Evolutionary conservation across 2,113 vertebrate genomes (phyloP).

Genomic region (Notothenia rossii): DNA sequence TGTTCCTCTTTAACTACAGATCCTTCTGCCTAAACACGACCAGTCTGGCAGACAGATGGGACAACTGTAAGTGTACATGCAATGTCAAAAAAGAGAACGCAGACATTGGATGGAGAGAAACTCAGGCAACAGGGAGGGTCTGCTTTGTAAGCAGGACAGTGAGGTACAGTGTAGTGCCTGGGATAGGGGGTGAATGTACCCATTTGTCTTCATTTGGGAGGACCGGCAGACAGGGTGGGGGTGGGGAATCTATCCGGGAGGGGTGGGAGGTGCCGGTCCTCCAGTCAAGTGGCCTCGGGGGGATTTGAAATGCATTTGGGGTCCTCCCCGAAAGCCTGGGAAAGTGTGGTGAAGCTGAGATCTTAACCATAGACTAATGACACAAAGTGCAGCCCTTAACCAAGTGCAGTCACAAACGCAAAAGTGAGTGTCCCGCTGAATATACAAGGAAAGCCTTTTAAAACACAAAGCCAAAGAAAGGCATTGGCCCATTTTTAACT

Average conservation of each 20-base stretch:
- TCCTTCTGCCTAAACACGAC: constrained; percentile 46
- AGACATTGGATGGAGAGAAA: constrained; percentile 61
- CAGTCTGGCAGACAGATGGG: constrained; percentile 41
- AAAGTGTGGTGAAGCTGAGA: constrained; percentile 79
- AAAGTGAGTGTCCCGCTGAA: constrained; percentile 64
- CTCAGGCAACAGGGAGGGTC: constrained; percentile 57
- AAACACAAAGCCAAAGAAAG: constrained; percentile 47
- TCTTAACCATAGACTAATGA: constrained; percentile 81
- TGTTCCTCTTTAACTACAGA: constrained; percentile 32
- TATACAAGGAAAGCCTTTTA: constrained; percentile 68
- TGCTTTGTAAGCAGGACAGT: constrained; percentile 79
- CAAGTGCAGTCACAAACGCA: constrained; percentile 51
- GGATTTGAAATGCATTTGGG: constrained; percentile 83
- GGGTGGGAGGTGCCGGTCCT: constrained; percentile 81
- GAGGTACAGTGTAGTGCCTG: constrained; percentile 78
- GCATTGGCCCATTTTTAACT: constrained; percentile 60
- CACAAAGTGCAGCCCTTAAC: constrained; percentile 69
- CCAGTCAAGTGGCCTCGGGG: constrained; percentile 85
- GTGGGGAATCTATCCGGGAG: constrained; percentile 75
- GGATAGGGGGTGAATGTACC: constrained; percentile 81
- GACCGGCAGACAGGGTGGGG: constrained; percentile 78
- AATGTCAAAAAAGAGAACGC: constrained; percentile 46
- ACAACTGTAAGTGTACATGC: constrained; percentile 37
- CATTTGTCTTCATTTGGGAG: constrained; percentile 86
- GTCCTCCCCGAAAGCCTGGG: constrained; percentile 81